These are phyloP conservation scores for Pseudomyrmex sp. DNA, from an alignment of 1,140 invertebrate genomes.

Conservation along the genomic window DNA sequence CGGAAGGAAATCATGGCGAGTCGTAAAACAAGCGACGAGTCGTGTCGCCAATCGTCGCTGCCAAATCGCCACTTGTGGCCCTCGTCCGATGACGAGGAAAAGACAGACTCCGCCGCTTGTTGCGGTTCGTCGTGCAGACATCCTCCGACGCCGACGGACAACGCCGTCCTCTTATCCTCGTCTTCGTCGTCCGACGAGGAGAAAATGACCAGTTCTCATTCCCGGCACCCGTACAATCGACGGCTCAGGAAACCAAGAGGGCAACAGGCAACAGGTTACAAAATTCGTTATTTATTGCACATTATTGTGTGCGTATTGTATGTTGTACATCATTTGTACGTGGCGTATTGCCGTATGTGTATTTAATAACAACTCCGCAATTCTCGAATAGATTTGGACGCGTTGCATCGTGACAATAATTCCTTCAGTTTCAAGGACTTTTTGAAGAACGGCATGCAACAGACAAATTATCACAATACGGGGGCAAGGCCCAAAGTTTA, in stretches of 20 bases:
- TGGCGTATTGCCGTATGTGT: neutral
- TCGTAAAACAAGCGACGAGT: conserved; percentile 55
- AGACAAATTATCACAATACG: conserved; percentile 83
- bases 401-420: conserved; percentile 88
- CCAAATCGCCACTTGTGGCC: conserved; percentile 30
- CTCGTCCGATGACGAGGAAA: conserved; percentile 35
- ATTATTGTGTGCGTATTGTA: too few relatives aligned
- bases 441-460: conserved; percentile 85
- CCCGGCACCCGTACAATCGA: neutral
- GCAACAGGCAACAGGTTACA: too few relatives aligned
- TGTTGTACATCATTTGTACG: neutral
- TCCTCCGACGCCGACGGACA: neutral
- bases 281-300: too few relatives aligned
- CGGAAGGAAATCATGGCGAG: conserved; percentile 64
- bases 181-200: conserved; percentile 66
- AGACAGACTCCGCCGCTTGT: neutral
- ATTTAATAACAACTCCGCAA: neutral
- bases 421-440: conserved; percentile 94
- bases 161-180: neutral
- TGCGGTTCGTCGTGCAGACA: neutral
- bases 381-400: conserved; percentile 74
- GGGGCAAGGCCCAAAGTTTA: conserved; percentile 87
- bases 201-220: neutral
- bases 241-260: neutral
- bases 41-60: conserved; percentile 34